Base-by-base conservation (phyloP, 2,113 vertebrate genomes). In the Parotia lawesii region DNA sequence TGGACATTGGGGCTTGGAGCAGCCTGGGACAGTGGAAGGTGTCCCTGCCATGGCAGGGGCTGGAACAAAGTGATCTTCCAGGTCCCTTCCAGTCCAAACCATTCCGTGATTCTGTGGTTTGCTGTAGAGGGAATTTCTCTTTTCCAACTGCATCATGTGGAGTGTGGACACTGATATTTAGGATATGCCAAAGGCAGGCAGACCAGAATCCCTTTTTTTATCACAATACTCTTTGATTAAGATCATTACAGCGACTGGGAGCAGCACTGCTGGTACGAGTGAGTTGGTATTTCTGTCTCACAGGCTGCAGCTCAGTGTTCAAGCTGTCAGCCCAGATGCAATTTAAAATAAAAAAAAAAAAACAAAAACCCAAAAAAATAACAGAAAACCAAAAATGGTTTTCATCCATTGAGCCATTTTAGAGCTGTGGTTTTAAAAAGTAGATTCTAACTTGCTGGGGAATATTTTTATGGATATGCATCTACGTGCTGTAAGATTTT, bases 221-320 rank as follows among this genome's bases (percentile, higher is more conserved):
- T 96, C 96, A 95, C 95, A 96, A 93, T 97, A 69, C 87, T 93
- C 93, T 92, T 92, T 97, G 95, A 97, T 96, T 94, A 96, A 93
- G 91, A 95, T 94, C 87, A 87, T 96, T 94, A 77, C 53, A 96
- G 94, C 14, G 65, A 97, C 95, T 93, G 87, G 94, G 91, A 94
- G 94, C 96, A 86, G 94, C 92, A 42, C 57, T 89, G 23, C 84
- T 64, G 89, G 51, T 96, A 60, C 15, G 48, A 92, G 42, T 42
- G 96, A 94, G 94, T 50, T 93, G 94, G 83, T 96, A 97, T 96
- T 96, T 94, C 93, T 94, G 79, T 92, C 89, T 96, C 91, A 65
- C 7, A 50, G 94, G 76, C 92, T 95, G 95, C 89, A 56, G 21
- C 78, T 90, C 91, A 66, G 84, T 35, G 85, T 61, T 88, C 92